Evolutionary conservation across 2,797 vertebrate genomes (phyloP).

Genomic region (Anas capensis): DNA sequence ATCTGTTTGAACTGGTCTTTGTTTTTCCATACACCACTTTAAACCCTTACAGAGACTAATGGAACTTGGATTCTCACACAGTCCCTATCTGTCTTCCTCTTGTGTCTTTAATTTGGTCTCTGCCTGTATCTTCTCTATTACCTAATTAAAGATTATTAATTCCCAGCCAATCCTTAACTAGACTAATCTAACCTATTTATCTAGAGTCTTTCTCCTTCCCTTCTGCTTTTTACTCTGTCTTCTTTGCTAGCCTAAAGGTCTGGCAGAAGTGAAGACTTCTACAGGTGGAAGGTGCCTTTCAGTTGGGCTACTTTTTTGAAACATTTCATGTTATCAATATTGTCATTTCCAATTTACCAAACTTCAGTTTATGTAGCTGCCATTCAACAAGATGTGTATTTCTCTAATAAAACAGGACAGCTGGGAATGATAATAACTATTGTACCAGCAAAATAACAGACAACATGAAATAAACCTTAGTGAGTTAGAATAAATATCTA

Average conservation of each 20-base stretch:
- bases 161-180: not conserved
- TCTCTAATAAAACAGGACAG: constrained; percentile 6
- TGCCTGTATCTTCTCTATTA: not conserved
- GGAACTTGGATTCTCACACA: not conserved
- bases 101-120: not conserved
- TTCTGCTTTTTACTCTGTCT: not conserved
- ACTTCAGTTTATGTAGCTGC: not conserved
- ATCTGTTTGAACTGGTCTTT: not conserved
- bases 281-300: not conserved
- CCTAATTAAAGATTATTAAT: not conserved
- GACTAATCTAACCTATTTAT: constrained; percentile 21
- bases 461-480: not conserved
- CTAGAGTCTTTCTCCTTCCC: not conserved
- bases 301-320: not conserved
- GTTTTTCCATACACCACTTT: not conserved
- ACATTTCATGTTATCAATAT: not conserved
- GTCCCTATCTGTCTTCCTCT: not conserved
- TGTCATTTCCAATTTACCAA: constrained; percentile 1
- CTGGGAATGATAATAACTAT: not conserved
- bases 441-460: not conserved
- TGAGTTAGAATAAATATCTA: not conserved
- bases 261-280: constrained; percentile 1
- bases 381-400: not conserved
- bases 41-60: not conserved
- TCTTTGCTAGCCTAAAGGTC: not conserved